Base-by-base conservation (phyloP, 2,888 invertebrate species). In the Thereva nobilitata region DNA sequence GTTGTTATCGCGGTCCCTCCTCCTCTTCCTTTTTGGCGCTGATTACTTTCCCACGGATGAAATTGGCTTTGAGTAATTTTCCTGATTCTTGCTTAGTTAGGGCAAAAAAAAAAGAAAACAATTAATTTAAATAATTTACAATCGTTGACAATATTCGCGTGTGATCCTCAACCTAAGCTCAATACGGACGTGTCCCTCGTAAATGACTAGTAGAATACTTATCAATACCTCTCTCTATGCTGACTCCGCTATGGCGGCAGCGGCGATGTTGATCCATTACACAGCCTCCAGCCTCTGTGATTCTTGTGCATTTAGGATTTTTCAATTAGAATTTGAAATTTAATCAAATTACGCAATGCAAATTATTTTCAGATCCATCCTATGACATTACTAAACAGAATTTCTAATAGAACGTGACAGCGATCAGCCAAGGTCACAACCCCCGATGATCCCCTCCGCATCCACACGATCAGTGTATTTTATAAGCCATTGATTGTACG, bases 341-440 rank as follows among this genome's bases (percentile, higher is more conserved):
- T 61, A 61, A 61, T 61, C 61, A 61, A 61, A 61, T 61, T 61
- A 61, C 61, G 61, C 61, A 61, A 61, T 61, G 50, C 40, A 61
- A 50, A 61, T 61, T 40, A 50, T 44, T 61, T 50, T n/a, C 50
- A 50, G 40, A 23, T 42, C 12, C 50, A 61, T 50, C 50, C 38
- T 34, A 61, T 61, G 61, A 50, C 61, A 61, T 23, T 50, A 61
- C 41, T 50, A 1, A 12, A 40, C 41, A 44, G 50, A 61, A 12
- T 10, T 23, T 38, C 35, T 41, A 40, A 61, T 61, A 35, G 50
- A 61, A 61, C 50, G 61, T 61, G 61, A 50, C 41, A 40, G 34
- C 9, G 61, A 23, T 23, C 23, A 23, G 40, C 37, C 50, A 61
- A 61, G 61, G 61, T 61, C 61, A 6, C 50, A 41, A 40, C 40